These are phyloP conservation scores for Myiothlypis chrysogaster DNA, from an alignment of 2,797 vertebrate species.

Conservation along the genomic window DNA sequence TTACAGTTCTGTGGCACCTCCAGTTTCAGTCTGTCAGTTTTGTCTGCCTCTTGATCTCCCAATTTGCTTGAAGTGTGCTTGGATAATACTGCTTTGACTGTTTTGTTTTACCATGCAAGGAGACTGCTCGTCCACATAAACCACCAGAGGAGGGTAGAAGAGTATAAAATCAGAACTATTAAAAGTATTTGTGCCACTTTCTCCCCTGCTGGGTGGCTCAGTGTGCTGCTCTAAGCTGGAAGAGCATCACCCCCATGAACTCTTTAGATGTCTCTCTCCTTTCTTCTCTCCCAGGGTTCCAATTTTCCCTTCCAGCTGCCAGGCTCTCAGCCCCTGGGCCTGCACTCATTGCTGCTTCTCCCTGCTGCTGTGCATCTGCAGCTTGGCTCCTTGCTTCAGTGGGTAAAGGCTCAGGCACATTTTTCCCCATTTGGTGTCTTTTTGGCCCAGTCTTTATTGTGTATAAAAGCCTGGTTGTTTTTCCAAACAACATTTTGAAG, in stretches of 20 bases:
- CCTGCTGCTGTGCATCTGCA: neutral
- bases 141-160: neutral
- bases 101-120: neutral
- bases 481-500: neutral
- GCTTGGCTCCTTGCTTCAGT: neutral
- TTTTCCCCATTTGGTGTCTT: neutral
- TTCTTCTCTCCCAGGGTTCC: neutral
- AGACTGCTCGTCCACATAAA: neutral
- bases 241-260: neutral
- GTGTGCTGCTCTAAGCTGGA: neutral
- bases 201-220: neutral
- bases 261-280: neutral
- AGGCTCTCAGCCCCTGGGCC: neutral
- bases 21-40: neutral
- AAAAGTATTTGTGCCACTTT: neutral
- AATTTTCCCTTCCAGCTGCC: neutral
- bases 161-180: neutral
- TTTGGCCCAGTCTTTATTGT: neutral
- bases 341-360: neutral
- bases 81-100: neutral
- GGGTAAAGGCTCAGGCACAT: rapidly evolving
- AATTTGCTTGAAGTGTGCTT: neutral
- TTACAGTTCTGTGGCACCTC: neutral
- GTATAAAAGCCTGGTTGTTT: neutral
- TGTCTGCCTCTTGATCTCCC: neutral